phyloP scores from a whole-genome alignment of 2,888 invertebrate genomes.

The Tetranychus piercei region DNA sequence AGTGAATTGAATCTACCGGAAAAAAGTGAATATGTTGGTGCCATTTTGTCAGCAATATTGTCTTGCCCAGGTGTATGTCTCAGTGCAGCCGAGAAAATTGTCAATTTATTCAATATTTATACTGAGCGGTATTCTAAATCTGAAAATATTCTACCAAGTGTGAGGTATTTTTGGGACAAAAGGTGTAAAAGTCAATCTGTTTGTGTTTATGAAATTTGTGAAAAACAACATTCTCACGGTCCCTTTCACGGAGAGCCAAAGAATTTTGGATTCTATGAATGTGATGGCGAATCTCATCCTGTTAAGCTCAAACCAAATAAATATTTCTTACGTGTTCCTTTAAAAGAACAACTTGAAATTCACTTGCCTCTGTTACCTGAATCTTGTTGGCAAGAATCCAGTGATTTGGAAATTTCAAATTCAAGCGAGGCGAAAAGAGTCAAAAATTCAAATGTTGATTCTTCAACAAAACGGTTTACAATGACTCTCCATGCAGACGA shows the following conservation, averaged over 20 bases:
- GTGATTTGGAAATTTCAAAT: too few species aligned
- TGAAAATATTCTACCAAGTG: neutral
- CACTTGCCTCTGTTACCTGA: neutral
- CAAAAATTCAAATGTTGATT: too few species aligned
- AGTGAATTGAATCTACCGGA: too few species aligned
- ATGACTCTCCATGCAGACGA: neutral
- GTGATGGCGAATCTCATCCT: neutral
- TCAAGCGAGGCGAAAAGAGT: too few species aligned
- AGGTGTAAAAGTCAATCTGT: neutral
- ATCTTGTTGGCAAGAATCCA: neutral
- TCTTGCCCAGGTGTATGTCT: too few species aligned
- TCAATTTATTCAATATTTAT: neutral
- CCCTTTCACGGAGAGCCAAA: neutral
- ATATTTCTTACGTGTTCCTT: neutral
- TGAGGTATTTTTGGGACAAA: neutral
- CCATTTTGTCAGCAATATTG: too few species aligned
- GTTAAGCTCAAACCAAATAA: neutral
- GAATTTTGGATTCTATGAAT: neutral
- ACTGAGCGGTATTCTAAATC: neutral
- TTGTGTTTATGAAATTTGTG: neutral
- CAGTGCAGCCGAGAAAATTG: neutral
- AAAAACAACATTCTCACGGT: neutral
- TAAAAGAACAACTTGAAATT: neutral
- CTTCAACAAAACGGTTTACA: neutral
- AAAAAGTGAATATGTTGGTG: too few species aligned